Evolutionary conservation across 1,140 invertebrate genomes (phyloP).

Genomic region (Sipha flava): DNA sequence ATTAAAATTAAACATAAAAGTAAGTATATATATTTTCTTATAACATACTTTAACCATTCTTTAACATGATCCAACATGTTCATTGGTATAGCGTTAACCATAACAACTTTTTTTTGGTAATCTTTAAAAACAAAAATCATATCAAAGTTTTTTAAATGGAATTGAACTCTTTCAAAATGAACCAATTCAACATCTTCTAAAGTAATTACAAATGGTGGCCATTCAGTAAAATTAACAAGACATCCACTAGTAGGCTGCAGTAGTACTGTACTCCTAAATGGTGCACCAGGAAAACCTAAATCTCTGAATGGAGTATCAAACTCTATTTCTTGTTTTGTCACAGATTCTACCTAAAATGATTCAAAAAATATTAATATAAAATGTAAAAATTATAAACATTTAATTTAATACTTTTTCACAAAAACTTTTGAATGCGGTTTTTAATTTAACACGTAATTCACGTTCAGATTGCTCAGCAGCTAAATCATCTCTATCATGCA

Average conservation of each 20-base stretch:
- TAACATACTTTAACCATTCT: constrained; percentile 90
- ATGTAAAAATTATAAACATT: neutral
- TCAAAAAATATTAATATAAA: neutral
- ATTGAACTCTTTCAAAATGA: constrained; percentile 97
- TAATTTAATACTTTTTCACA: constrained; percentile 68
- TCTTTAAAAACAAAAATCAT: constrained; percentile 99
- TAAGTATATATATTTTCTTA: too few relatives aligned
- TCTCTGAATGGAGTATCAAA: constrained; percentile 98
- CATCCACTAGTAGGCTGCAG: constrained; percentile 95
- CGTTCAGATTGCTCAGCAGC: constrained; percentile 97
- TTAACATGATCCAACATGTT: constrained; percentile 98
- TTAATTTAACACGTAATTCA: constrained; percentile 91
- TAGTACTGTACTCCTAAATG: constrained; percentile 89
- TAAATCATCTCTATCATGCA: constrained; percentile 98
- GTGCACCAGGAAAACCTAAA: constrained; percentile 95
- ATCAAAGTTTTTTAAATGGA: constrained; percentile 98
- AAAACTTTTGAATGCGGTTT: constrained; percentile 96
- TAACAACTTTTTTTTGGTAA: constrained; percentile 85
- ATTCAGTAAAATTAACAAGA: constrained; percentile 94
- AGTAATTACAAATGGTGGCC: constrained; percentile 98
- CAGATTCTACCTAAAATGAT: constrained; percentile 65
- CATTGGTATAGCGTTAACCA: constrained; percentile 98
- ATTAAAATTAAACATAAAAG: too few relatives aligned
- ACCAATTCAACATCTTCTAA: constrained; percentile 96
- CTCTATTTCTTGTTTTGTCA: constrained; percentile 95